Evolutionary conservation across 53 echinoderm and acorn worm genomes (phyloP).

Genomic region (Holothuria leucospilota): DNA sequence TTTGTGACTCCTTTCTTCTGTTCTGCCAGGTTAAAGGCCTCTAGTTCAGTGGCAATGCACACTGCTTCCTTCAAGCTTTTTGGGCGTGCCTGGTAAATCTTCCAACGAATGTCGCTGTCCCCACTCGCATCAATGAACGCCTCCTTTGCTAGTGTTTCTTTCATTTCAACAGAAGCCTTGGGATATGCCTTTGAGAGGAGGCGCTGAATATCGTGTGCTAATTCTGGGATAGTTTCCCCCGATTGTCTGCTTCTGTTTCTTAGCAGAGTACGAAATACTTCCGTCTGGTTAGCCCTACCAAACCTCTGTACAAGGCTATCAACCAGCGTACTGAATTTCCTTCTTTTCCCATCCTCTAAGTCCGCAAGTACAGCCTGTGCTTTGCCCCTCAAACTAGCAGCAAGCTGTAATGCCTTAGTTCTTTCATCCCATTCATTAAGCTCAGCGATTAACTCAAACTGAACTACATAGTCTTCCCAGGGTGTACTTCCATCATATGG

Average conservation of each 20-base stretch:
- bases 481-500: slow-evolving; percentile 55
- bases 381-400: slow-evolving; percentile 60
- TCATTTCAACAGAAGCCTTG: too few relatives aligned
- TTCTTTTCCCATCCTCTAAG: slow-evolving; percentile 35
- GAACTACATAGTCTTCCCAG: slow-evolving; percentile 67
- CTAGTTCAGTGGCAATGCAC: slow-evolving; percentile 52
- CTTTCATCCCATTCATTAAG: slow-evolving; percentile 67
- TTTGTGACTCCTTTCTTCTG: not conserved
- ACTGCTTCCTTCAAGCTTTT: slow-evolving; percentile 54
- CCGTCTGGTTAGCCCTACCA: slow-evolving; percentile 53
- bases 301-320: slow-evolving; percentile 47
- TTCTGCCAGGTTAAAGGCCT: slow-evolving; percentile 52
- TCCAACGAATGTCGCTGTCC: slow-evolving; percentile 57
- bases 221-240: slow-evolving; percentile 54
- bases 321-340: too few relatives aligned
- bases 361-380: slow-evolving; percentile 62
- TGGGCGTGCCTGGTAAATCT: slow-evolving; percentile 49
- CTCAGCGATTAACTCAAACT: slow-evolving; percentile 68
- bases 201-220: slow-evolving; percentile 45
- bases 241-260: slow-evolving; percentile 17
- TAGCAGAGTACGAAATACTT: slow-evolving; percentile 49
- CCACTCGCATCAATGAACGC: slow-evolving; percentile 64
- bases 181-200: slow-evolving; percentile 55
- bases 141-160: slow-evolving; percentile 55
- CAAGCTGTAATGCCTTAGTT: slow-evolving; percentile 56